Conservation (phyloP, 2,797 vertebrate genomes). For the Thripadectes ignobilis region DNA sequence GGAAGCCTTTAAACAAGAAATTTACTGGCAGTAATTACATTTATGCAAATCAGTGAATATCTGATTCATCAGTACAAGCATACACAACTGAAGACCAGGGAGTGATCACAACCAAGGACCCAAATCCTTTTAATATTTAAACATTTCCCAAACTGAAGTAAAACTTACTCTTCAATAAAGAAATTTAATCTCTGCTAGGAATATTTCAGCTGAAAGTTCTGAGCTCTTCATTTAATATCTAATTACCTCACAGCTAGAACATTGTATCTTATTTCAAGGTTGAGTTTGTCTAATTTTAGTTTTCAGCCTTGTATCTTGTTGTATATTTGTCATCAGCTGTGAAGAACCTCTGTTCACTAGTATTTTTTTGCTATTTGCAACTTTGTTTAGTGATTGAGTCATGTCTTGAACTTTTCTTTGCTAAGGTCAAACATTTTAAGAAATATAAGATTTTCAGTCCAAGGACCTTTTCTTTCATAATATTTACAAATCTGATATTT, state of each 20-base stretch:
- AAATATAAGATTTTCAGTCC: background rate
- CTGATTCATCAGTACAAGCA: background rate
- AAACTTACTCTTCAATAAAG: background rate
- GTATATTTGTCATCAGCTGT: background rate
- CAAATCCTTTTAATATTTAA: background rate
- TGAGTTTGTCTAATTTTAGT: slow-evolving; percentile 10
- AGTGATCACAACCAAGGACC: background rate
- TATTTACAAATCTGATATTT: background rate
- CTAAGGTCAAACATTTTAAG: background rate
- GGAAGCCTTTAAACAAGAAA: background rate
- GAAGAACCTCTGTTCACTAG: background rate
- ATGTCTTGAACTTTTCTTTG: background rate
- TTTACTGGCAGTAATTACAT: background rate
- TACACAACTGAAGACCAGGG: background rate
- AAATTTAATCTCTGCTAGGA: background rate
- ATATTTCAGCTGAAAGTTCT: background rate
- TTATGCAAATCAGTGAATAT: background rate
- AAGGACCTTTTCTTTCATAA: background rate
- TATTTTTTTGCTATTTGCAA: background rate
- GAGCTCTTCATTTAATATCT: background rate
- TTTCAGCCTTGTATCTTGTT: background rate
- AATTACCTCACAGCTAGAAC: background rate
- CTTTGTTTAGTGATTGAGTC: background rate
- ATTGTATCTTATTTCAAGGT: background rate
- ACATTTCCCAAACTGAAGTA: background rate